Base-by-base conservation (phyloP, 1,140 invertebrate genomes). In the Drosophila kurseongensis region DNA sequence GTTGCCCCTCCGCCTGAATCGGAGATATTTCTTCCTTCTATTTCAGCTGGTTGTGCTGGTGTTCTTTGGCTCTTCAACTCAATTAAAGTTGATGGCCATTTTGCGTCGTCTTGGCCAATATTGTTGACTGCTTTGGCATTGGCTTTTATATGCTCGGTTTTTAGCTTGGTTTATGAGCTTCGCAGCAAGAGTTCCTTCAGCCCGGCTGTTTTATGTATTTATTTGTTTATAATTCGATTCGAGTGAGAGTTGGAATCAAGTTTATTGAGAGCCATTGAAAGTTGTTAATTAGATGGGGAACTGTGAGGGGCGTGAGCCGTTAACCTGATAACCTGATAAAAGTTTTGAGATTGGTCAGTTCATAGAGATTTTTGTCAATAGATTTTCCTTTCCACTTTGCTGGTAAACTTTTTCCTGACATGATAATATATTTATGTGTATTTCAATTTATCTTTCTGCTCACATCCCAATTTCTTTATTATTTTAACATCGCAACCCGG, bases 61-160 rank as follows among this genome's bases (percentile, higher is more conserved):
- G 36, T 77, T 75, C 41, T 68, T 77, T 86, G 67, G 78, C 69
- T 75, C 81, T 80, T 86, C 84, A 88, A 88, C 84, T 88, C 83
- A 88, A 88, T 89, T 88, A 88, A 88, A 89, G 83, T 83, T 88
- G 83, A 89, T 88, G 79, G 83, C 84, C 78, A 88, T 88, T 89
- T 89, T 76, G 59, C 61, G 55, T 73, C 76, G 73, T 72, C 68
- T 81, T 71, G 73, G 82, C 78, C 82, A 75, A 75, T 82, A 82
- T 73, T 76, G 72, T 69, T 72, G 80, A 68, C 75, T 69, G 52
- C 40, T 44, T 40, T 69, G 79, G 77, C 80, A 77, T 77, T 74
- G 65, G 69, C 59, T 72, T 82, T 86, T 82, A 88, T 89, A 68
- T 83, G 69, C 75, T 71, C 56, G 56, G 71, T 50, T 68, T 62